Percentiles rank a stretch among this genome's conserved stretches.
phyloP scores from a whole-genome alignment of 2,888 invertebrate species.

The Baccha elongata region DNA sequence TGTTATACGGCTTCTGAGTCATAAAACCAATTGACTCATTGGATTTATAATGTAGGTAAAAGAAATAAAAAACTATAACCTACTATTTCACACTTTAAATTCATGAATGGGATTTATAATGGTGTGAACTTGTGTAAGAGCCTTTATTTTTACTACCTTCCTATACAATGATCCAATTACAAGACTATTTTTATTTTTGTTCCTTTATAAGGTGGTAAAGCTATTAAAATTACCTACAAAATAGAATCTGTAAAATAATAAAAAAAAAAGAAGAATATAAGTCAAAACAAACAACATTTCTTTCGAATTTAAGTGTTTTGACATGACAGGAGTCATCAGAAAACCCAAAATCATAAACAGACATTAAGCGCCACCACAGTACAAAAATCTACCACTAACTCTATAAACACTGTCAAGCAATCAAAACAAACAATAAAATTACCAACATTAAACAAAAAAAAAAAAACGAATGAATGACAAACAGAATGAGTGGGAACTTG shows the following conservation, averaged over 20 bases:
- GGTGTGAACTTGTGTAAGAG: constrained; percentile 39
- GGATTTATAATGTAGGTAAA: constrained; percentile 56
- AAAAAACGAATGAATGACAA: constrained; percentile 55
- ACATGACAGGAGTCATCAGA: constrained; percentile 51
- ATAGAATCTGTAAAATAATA: constrained; percentile 49
- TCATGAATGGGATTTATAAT: constrained; percentile 65
- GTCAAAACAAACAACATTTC: neutral
- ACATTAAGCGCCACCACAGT: constrained; percentile 52
- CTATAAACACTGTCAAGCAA: constrained; percentile 55
- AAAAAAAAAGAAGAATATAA: constrained; percentile 22
- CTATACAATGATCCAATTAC: constrained; percentile 65
- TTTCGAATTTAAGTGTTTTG: constrained; percentile 6
- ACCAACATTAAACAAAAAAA: constrained; percentile 67
- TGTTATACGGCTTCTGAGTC: constrained; percentile 46
- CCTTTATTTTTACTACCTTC: constrained; percentile 19
- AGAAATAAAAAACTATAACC: constrained; percentile 24
- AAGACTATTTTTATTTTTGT: constrained; percentile 1
- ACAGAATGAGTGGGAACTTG: constrained; percentile 32
- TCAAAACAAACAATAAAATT: constrained; percentile 74
- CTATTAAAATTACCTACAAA: constrained; percentile 55
- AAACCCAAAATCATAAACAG: constrained; percentile 65
- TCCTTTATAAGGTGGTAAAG: constrained; percentile 41
- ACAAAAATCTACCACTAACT: constrained; percentile 38
- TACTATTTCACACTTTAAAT: constrained; percentile 70
- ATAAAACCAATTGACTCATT: constrained; percentile 64